phyloP scores from a whole-genome alignment of 2,113 vertebrate species.

The Pleuronectes platessa region DNA sequence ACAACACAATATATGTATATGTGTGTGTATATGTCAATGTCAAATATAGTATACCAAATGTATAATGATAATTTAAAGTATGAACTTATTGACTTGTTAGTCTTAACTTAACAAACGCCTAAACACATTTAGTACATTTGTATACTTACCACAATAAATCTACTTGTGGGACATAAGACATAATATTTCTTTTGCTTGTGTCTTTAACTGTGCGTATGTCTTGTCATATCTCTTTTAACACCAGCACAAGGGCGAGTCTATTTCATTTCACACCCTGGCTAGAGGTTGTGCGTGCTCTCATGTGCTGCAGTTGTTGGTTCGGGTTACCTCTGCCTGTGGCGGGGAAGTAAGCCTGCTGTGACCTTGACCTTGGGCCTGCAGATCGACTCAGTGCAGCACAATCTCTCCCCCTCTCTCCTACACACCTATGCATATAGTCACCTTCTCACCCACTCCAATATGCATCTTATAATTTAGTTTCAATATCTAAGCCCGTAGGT shows the following conservation, averaged over 20 bases:
- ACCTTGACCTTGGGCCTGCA: slow-evolving; percentile 77
- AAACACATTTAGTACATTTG: no score
- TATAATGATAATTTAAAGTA: no score
- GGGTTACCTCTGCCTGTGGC: slow-evolving; percentile 75
- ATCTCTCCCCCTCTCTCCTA: slow-evolving; percentile 16
- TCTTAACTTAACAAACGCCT: no score
- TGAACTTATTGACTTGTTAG: no score
- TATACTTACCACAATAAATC: no score
- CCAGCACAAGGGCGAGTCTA: slow-evolving; percentile 40
- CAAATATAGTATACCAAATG: no score
- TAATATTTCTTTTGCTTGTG: neutral
- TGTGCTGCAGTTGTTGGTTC: slow-evolving; percentile 71
- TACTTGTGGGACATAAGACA: no score
- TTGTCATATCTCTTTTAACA: slow-evolving; percentile 31
- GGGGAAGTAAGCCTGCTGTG: slow-evolving; percentile 64
- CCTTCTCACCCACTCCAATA: neutral
- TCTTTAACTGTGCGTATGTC: slow-evolving; percentile 24
- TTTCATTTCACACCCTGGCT: slow-evolving; percentile 57
- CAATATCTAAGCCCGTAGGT: neutral
- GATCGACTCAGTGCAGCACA: slow-evolving; percentile 72
- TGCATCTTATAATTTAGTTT: slow-evolving; percentile 1
- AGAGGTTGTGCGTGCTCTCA: slow-evolving; percentile 42
- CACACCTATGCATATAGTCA: slow-evolving; percentile 7
- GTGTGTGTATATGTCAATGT: no score
- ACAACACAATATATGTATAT: no score